Conservation (phyloP, 2,113 vertebrate genomes). For the Pycnonotus jocosus region DNA sequence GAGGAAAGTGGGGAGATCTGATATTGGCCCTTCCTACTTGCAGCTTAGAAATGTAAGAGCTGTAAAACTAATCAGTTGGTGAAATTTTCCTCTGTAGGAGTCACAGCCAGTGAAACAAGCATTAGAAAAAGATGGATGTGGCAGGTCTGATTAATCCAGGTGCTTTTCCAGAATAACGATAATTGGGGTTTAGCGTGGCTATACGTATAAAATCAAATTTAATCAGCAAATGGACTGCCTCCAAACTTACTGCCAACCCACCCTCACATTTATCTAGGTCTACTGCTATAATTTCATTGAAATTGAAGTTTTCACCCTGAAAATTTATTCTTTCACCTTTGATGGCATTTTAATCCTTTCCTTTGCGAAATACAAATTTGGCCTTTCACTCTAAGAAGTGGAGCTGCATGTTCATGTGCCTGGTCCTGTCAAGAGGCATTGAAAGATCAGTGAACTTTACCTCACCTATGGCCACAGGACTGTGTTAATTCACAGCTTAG, state of each 20-base stretch:
- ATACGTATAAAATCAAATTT: slow-evolving; percentile 63
- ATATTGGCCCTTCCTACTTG: background rate
- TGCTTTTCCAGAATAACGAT: slow-evolving; percentile 62
- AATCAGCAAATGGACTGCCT: slow-evolving; percentile 69
- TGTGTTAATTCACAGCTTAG: background rate
- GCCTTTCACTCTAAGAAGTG: background rate
- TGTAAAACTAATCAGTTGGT: slow-evolving; percentile 3
- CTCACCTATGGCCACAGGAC: background rate
- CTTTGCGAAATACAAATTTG: background rate
- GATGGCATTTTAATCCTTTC: slow-evolving; percentile 39
- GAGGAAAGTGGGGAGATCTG: background rate
- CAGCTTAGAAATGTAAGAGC: background rate
- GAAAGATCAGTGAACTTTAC: background rate
- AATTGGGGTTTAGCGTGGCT: slow-evolving; percentile 46
- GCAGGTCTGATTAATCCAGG: slow-evolving; percentile 61
- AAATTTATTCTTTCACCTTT: slow-evolving; percentile 52
- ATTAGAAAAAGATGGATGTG: slow-evolving; percentile 61
- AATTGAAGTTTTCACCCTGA: slow-evolving; percentile 46
- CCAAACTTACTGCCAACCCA: slow-evolving; percentile 61
- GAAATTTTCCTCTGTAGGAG: slow-evolving; percentile 13
- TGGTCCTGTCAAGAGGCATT: background rate
- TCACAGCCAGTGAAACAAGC: slow-evolving; percentile 17
- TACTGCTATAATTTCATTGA: slow-evolving; percentile 59
- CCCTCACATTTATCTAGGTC: slow-evolving; percentile 60
- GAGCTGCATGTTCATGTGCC: background rate